A percentile compares a stretch with the other conserved stretches of the same genome.
phyloP scores from a whole-genome alignment of 1,140 invertebrate species.

The Caenorhabditis elegans region WBcel235 BX284604.4:3046001-3046500 shows the following conservation, averaged over 20 bases:
- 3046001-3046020: conserved; percentile 3
- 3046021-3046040: background rate
- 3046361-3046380: conserved; percentile 75
- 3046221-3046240: background rate
- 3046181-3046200: background rate
- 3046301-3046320: background rate
- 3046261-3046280: background rate
- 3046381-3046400: conserved; percentile 78
- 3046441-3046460: conserved; percentile 75
- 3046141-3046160: conserved; percentile 11
- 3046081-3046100: conserved; percentile 40
- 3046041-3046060: background rate
- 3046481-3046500: conserved; percentile 37
- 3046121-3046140: conserved; percentile 18
- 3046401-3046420: conserved; percentile 89
- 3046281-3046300: background rate
- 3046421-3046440: conserved; percentile 87
- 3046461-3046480: conserved; percentile 25
- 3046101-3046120: conserved; percentile 38
- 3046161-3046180: background rate
- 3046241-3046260: background rate
- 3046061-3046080: conserved; percentile 37
- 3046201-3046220: background rate
- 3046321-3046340: background rate
- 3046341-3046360: background rate